A percentile compares a stretch with the other conserved stretches of the same genome.
phyloP scores from a whole-genome alignment of 1,140 invertebrate genomes.

The Lepidotrigona ventralis region DNA sequence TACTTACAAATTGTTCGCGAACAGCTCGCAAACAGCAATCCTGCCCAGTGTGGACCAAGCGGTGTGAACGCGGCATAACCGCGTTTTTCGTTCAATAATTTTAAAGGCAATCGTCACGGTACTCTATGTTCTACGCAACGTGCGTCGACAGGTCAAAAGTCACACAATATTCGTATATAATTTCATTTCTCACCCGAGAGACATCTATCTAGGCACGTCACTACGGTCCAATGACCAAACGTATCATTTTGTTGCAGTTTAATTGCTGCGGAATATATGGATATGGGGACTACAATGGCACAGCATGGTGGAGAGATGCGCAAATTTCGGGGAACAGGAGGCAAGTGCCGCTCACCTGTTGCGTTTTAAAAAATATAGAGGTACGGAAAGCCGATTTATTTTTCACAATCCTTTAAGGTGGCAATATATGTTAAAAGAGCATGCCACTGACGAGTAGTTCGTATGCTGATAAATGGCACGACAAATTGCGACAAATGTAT shows the following conservation, averaged over 20 bases:
- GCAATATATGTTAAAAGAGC: too few relatives aligned
- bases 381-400: constrained; percentile 53
- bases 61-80: too few relatives aligned
- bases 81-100: too few relatives aligned
- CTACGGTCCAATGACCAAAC: constrained; percentile 36
- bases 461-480: too few relatives aligned
- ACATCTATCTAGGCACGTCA: constrained; percentile 11
- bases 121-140: not conserved
- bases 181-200: constrained; percentile 24
- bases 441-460: too few relatives aligned
- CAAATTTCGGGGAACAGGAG: constrained; percentile 69
- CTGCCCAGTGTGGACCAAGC: too few relatives aligned
- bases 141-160: not conserved
- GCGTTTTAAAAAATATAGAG: constrained; percentile 76
- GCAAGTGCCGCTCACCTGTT: constrained; percentile 79
- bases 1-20: too few relatives aligned
- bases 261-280: constrained; percentile 82
- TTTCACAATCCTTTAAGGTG: too few relatives aligned
- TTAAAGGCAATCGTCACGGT: not conserved
- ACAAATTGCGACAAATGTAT: too few relatives aligned
- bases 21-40: too few relatives aligned
- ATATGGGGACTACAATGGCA: constrained; percentile 80
- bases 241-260: constrained; percentile 76
- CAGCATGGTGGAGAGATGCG: constrained; percentile 77
- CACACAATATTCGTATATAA: constrained; percentile 10